These are phyloP conservation scores for Andrena haemorrhoa DNA, from an alignment of 2,888 invertebrate species.

Conservation along the genomic window DNA sequence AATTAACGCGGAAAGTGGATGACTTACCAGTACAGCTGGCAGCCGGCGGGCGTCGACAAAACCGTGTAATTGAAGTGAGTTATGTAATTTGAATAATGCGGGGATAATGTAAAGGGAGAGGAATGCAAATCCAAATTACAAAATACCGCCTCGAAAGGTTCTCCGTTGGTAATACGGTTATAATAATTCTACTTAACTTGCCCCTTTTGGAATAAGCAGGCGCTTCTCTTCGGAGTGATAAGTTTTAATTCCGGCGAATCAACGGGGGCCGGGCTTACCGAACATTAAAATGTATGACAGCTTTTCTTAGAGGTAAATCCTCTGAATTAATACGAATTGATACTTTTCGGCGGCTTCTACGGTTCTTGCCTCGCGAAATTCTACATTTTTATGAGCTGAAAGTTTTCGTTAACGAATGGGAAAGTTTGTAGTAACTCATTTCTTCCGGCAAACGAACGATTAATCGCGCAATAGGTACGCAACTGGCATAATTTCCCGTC, in stretches of 20 bases:
- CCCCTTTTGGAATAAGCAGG: constrained; percentile 9
- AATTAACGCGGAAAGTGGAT: constrained; percentile 45
- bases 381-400: too few species aligned
- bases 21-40: constrained; percentile 18
- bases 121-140: constrained; percentile 40
- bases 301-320: too few species aligned
- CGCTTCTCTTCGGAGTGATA: neutral
- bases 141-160: constrained; percentile 15
- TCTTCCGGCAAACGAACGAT: constrained; percentile 9
- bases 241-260: constrained; percentile 1
- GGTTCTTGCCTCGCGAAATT: too few species aligned
- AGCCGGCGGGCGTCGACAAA: constrained; percentile 1
- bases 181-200: constrained; percentile 22
- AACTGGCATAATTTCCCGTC: constrained; percentile 64
- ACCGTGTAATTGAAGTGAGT: constrained; percentile 43
- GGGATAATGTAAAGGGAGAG: constrained; percentile 28
- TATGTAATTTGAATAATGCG: constrained; percentile 48
- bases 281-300: too few species aligned
- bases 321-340: too few species aligned
- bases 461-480: constrained; percentile 23
- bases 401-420: neutral
- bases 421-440: neutral
- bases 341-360: too few species aligned
- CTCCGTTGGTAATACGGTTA: constrained; percentile 10
- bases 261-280: neutral